Evolutionary conservation across 2,113 vertebrate genomes (phyloP), one percentile per base, ranked within the genome.

Genomic region (Shinisaurus crocodilurus): DNA sequence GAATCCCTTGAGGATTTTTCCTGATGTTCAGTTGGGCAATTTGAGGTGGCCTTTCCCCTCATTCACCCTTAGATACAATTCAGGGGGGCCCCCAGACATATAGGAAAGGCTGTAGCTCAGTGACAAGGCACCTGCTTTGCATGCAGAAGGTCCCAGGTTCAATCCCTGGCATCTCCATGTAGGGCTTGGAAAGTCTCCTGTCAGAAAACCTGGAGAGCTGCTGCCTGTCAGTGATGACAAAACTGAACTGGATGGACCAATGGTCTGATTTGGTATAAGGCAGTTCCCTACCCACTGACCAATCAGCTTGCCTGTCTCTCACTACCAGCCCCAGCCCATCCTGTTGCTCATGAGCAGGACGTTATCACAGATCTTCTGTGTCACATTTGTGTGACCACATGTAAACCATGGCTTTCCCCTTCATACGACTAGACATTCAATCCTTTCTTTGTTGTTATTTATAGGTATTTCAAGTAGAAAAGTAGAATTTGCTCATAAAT

Each of bases 311-410:
- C 34, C 34, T 29, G 7, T 18, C 18, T 57, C 15, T 48, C 50
- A 29, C 32, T 18, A 81, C 32, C 18, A 23, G 54, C 34, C 57
- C 34, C 18, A 57, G 32, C 50, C 1, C 50, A 37, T n/a, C 50
- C 29, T 81, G 54, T 48, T 54, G 54, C n/a, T 27, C 48, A 81
- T 57, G 34, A 32, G 48, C 27, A 48, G 54, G 13, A 54, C 29
- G 29, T 81, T 48, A 57, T 81, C 79, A 81, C 7, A 50, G 50
- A 50, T 48, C 77, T 83, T 37, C 23, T 67, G 40, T 67, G 60
- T 67, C 43, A 70, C 84, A 85, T 63, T 82, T 82, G 81, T 23
- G n/a, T 82, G 81, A 82, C n/a, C 54, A n/a, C 57, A 60, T 60
- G 16, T 15, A 81, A 81, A 81, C 79, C 50, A 81, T 81, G 79